These are phyloP conservation scores for Homarus americanus DNA, from an alignment of 1,140 invertebrate genomes.

Conservation along the genomic window DNA sequence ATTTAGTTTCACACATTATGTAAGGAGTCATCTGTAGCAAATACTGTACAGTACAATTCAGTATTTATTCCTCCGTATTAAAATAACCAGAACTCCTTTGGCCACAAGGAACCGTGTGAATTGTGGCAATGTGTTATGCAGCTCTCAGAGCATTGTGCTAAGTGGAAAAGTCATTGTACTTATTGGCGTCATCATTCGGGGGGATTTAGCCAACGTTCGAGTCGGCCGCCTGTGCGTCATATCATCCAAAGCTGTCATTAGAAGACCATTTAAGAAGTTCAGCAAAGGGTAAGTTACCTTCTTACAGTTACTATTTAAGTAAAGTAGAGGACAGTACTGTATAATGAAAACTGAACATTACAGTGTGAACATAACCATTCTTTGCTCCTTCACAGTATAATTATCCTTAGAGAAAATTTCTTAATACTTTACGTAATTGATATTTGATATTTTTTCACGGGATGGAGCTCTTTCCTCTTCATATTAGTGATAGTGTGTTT, in stretches of 20 bases:
- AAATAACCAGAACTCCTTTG: constrained; percentile 80
- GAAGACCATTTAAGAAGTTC: constrained; percentile 99
- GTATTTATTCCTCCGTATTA: background rate
- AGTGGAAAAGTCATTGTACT: constrained; percentile 99
- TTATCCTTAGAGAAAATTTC: background rate
- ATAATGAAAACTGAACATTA: too few species aligned
- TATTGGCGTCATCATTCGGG: constrained; percentile 96
- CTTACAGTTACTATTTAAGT: too few species aligned
- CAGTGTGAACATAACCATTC: too few species aligned
- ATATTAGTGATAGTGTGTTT: constrained; percentile 98
- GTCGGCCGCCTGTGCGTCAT: constrained; percentile 98
- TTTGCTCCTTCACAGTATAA: too few species aligned
- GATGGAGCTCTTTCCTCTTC: constrained; percentile 96
- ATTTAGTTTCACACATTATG: background rate
- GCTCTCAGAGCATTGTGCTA: constrained; percentile 98
- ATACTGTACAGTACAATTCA: too few species aligned
- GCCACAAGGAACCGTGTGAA: constrained; percentile 98
- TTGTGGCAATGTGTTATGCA: constrained; percentile 95
- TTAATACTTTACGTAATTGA: background rate
- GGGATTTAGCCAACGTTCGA: constrained; percentile 97
- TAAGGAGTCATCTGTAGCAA: too few species aligned
- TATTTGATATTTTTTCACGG: constrained; percentile 80
- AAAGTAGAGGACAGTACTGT: too few species aligned
- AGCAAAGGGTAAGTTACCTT: constrained; percentile 95
- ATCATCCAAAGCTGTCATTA: constrained; percentile 93